Conservation (phyloP, 2,888 invertebrate genomes). For the Tiphia femorata region DNA sequence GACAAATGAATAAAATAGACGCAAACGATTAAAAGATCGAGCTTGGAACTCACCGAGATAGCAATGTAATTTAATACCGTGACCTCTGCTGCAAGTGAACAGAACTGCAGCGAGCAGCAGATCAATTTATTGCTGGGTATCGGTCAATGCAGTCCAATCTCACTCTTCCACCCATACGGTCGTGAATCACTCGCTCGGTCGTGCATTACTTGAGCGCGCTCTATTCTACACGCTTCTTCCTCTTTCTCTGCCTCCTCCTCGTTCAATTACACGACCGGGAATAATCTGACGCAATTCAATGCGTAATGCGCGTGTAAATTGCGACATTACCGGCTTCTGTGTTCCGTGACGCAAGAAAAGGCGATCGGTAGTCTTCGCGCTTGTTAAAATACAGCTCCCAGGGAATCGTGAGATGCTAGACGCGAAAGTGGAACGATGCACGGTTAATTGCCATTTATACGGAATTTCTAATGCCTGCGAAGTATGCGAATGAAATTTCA, state of each 20-base stretch:
- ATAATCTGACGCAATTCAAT: slow-evolving; percentile 13
- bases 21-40: no score
- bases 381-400: no score
- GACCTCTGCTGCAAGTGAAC: slow-evolving; percentile 21
- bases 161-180: not conserved
- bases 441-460: no score
- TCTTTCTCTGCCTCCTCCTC: not conserved
- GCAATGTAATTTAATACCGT: slow-evolving; percentile 15
- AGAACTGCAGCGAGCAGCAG: not conserved
- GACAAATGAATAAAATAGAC: no score
- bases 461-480: no score
- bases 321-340: slow-evolving; percentile 4
- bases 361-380: not conserved
- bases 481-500: no score
- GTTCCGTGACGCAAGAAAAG: not conserved
- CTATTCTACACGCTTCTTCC: not conserved
- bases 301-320: slow-evolving; percentile 7
- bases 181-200: not conserved
- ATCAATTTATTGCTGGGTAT: slow-evolving; percentile 22
- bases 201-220: not conserved
- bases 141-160: no score
- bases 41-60: not conserved
- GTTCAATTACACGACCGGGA: slow-evolving; percentile 2
- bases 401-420: no score
- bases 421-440: no score